phyloP scores from a whole-genome alignment of 2,113 vertebrate species.

The Myrmecobius fasciatus region DNA sequence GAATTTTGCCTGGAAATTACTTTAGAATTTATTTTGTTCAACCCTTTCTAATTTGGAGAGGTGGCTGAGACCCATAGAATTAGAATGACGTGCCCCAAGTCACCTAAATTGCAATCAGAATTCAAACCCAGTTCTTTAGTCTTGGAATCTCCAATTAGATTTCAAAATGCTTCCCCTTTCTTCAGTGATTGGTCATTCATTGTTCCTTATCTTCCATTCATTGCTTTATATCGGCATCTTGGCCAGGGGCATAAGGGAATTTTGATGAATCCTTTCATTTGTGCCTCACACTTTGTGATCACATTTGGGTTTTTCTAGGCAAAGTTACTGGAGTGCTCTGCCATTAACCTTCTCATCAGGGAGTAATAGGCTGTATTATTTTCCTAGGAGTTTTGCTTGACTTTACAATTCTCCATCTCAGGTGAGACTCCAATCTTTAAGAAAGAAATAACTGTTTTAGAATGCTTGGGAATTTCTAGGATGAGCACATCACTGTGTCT shows the following conservation, averaged over 20 bases:
- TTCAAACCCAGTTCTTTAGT: background rate
- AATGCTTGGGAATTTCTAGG: background rate
- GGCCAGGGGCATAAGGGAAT: background rate
- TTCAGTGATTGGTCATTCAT: background rate
- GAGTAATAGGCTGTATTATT: background rate
- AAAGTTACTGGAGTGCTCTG: background rate
- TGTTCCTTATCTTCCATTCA: background rate
- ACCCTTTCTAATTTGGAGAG: background rate
- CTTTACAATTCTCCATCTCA: background rate
- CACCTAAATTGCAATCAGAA: background rate
- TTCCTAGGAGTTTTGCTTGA: background rate
- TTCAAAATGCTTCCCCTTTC: background rate
- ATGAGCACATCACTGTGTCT: background rate
- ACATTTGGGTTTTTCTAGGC: background rate
- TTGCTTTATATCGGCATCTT: background rate
- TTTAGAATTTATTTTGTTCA: background rate
- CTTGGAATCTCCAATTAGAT: background rate
- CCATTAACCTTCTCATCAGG: background rate
- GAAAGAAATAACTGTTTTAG: background rate
- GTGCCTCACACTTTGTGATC: background rate
- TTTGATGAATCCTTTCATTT: background rate
- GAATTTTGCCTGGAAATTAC: background rate
- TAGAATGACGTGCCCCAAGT: background rate
- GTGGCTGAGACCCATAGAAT: background rate
- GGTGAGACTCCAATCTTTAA: background rate